A percentile compares a stretch with the other conserved stretches of the same genome.
These are phyloP conservation scores for Epinephelus moara DNA, from an alignment of 2,113 vertebrate species.

Conservation along the genomic window DNA sequence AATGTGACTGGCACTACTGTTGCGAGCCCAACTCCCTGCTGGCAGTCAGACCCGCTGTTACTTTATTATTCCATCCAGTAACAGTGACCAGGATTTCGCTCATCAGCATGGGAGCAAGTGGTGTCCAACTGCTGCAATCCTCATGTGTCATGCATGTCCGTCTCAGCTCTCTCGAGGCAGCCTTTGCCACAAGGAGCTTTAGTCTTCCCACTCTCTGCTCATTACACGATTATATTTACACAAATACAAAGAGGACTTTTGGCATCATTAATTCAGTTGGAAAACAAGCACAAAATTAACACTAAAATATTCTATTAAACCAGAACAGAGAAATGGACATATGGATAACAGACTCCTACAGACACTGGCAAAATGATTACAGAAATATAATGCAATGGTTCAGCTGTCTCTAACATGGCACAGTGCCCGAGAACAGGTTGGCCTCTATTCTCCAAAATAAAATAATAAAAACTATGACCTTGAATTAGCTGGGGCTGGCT, in stretches of 20 bases:
- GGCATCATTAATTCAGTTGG: constrained; percentile 14
- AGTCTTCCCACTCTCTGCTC: constrained; percentile 1
- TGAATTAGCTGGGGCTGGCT: constrained; percentile 78
- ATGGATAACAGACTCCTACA: constrained; percentile 42
- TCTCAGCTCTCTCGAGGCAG: constrained; percentile 29
- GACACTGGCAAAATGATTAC: constrained; percentile 48
- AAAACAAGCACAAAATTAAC: constrained; percentile 41
- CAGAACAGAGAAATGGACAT: constrained; percentile 41
- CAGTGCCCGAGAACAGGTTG: constrained; percentile 66
- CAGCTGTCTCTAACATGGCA: constrained; percentile 55
- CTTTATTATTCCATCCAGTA: constrained; percentile 26
- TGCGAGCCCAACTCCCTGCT: constrained; percentile 20
- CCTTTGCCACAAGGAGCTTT: constrained; percentile 19
- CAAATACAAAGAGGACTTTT: constrained; percentile 12
- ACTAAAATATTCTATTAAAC: constrained; percentile 43
- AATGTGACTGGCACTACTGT: constrained; percentile 28
- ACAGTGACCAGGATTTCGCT: constrained; percentile 2
- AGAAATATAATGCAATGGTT: constrained; percentile 48
- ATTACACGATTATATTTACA: constrained; percentile 24
- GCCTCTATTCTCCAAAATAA: constrained; percentile 67
- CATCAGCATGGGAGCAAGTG: constrained; percentile 21
- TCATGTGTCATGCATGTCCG: constrained; percentile 11
- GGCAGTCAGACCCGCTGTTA: constrained; percentile 12
- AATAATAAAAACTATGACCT: constrained; percentile 82
- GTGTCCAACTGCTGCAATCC: constrained; percentile 25